These are phyloP conservation scores for Aricia agestis DNA, from an alignment of 1,140 invertebrate genomes.

Conservation along the genomic window DNA sequence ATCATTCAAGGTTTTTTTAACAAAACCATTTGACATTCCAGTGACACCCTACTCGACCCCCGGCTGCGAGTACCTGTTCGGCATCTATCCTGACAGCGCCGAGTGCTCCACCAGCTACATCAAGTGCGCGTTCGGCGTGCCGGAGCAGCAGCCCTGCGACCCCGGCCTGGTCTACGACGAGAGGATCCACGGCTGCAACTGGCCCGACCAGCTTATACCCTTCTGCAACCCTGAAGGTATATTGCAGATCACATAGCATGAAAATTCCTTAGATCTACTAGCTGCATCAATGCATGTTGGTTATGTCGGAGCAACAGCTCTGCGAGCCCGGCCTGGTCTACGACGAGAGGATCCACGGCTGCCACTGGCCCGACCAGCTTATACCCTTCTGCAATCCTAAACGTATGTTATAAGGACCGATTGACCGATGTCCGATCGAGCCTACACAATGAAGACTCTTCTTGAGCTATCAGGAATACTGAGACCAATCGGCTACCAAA, in stretches of 20 bases:
- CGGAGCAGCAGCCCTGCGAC: conserved; percentile 87
- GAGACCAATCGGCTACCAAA: too few relatives aligned
- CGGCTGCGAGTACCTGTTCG: conserved; percentile 92
- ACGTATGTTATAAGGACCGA: conserved; percentile 68
- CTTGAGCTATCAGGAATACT: too few relatives aligned
- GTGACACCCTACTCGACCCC: conserved; percentile 86
- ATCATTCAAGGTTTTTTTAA: background rate
- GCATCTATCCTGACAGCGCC: conserved; percentile 87
- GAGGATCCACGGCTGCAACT: conserved; percentile 92
- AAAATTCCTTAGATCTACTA: too few relatives aligned
- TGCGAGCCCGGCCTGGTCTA: conserved; percentile 93
- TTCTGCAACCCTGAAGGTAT: conserved; percentile 91
- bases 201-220: conserved; percentile 92
- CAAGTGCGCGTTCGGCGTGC: conserved; percentile 89
- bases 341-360: conserved; percentile 90
- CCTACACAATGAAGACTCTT: too few relatives aligned
- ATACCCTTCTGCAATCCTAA: conserved; percentile 91
- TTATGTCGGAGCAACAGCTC: conserved; percentile 77
- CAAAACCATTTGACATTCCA: conserved; percentile 61
- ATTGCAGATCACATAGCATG: too few relatives aligned
- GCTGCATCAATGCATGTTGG: too few relatives aligned
- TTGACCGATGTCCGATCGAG: too few relatives aligned
- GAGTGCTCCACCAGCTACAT: conserved; percentile 90
- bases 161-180: conserved; percentile 92
- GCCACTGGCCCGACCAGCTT: conserved; percentile 95